Evolutionary conservation across 2,113 vertebrate species (phyloP), one percentile per base, ranked within the genome.

Genomic region (Mobula birostris): DNA sequence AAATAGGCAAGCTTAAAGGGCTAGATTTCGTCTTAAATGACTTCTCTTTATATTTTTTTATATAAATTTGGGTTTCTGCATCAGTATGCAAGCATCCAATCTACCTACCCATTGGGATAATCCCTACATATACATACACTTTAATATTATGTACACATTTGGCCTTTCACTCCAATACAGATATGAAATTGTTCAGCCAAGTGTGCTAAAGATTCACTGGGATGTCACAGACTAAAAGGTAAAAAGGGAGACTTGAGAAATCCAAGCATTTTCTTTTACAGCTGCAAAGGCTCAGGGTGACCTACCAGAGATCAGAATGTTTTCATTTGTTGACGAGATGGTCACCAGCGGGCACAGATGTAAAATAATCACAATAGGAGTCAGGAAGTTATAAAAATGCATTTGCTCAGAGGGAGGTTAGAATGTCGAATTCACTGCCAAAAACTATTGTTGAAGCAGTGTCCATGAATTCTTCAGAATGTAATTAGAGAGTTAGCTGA

Each of bases 361-460:
- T 88, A 88, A 88, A 27, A 88, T 11, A 88, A 88, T 63, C 83
- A 63, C 27, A n/a, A 63, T n/a, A 88, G 4, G 58, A n/a, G 5
- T 88, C 61, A 63, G 27, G 83, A 87, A 87, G 83, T 63, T 88
- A n/a, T 12, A 63, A 88, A 88, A 88, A 61, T 88, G 29, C 17
- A 63, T 88, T 88, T 88, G 58, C 58, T 63, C 83, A n/a, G 83
- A 87, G 83, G 83, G 83, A 63, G 58, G 83, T 27, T 63, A 88
- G 61, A 88, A 32, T 88, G 58, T 88, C 58, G 5, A 88, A 58
- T 63, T 88, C 83, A 63, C 7, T 88, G 83, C 83, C 83, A 88
- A 63, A 87, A 63, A 14, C 58, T 9, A 83, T 27, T 61, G 83
- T n/a, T 61, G 48, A 88, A 88, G 29, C 85, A 63, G 5, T n/a